These are phyloP conservation scores for Pseudoips prasinana DNA, from an alignment of 2,888 invertebrate genomes.

Conservation along the genomic window DNA sequence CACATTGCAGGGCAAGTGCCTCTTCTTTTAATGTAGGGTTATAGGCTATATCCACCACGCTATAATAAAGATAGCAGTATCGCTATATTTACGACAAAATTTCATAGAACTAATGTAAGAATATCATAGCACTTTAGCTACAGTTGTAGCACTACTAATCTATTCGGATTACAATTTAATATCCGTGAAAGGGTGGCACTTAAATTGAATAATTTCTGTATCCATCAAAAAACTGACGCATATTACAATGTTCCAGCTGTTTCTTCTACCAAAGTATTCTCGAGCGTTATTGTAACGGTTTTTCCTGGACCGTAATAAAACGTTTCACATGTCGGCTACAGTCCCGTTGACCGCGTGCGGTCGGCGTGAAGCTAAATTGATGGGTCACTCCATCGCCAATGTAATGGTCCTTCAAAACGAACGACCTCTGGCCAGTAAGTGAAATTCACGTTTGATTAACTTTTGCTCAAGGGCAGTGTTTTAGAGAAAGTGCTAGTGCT, in stretches of 20 bases:
- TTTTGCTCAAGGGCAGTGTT: conserved; percentile 59
- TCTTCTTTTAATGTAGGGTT: too few relatives aligned
- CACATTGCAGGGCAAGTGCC: too few relatives aligned
- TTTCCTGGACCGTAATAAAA: conserved; percentile 41
- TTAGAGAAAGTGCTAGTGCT: conserved; percentile 41
- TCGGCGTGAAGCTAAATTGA: conserved; percentile 77
- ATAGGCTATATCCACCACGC: too few relatives aligned
- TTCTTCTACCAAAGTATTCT: conserved; percentile 44
- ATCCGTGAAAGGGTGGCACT: conserved; percentile 22
- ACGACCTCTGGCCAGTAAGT: conserved; percentile 70
- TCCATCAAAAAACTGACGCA: conserved; percentile 34
- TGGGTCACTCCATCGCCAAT: conserved; percentile 77
- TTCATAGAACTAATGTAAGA: too few relatives aligned
- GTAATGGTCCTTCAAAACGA: conserved; percentile 79
- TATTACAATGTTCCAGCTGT: conserved; percentile 35
- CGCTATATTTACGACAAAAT: too few relatives aligned
- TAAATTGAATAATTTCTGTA: conserved; percentile 38
- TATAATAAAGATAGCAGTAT: too few relatives aligned
- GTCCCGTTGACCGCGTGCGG: conserved; percentile 65
- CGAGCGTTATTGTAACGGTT: conserved; percentile 67
- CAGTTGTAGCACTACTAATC: conserved; percentile 8
- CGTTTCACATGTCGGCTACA: conserved; percentile 73
- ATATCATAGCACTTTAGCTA: too few relatives aligned
- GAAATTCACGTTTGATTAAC: conserved; percentile 79
- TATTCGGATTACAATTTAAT: conserved; percentile 26